Base-by-base conservation (phyloP, 2,113 vertebrate genomes). In the Vulpes lagopus region DNA sequence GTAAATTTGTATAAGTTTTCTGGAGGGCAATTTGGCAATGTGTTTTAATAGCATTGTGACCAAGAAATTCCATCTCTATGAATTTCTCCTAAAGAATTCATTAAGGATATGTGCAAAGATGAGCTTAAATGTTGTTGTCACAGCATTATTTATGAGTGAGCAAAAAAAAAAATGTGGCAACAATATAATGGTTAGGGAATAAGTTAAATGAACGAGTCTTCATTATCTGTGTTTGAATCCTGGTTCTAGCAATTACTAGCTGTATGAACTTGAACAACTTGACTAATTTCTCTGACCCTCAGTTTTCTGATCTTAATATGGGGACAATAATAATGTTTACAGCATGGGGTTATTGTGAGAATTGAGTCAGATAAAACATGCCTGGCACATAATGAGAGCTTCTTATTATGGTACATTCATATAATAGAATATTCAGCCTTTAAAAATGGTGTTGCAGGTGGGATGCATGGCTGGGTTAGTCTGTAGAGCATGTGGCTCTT, bases 291-390 rank as follows among this genome's bases (percentile, higher is more conserved):
- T 73, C 64, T 85, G 19, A 51, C 9, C 27, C 53, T 94, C 78
- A 89, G 25, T 90, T 90, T 86, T 78, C 67, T 97, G 74, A 89
- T 79, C 62, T 96, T 67, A 92, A 94, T 92, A 65, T 60, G 25
- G 73, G 11, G n/a, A 51, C 89, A 84, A 69, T 94, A 82, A 91
- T 60, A 91, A 73, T 85, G 64, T 38, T 27, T 88, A 49, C 5
- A 4, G 91, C 12, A 53, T 65, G 17, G 14, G 27, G 30, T 74
- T 59, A 43, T 74, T 91, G 22, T 87, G 62, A 84, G 53, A 92
- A 96, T 11, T 80, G 49, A 89, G 71, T 92, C 69, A 79, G 62
- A 69, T 65, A 80, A 94, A 59, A 94, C 5, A 2, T 35, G n/a
- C 20, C 59, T 91, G 59, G 35, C 16, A 76, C 19, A 60, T 73